Evolutionary conservation across 2,797 vertebrate species (phyloP), one percentile per base, ranked within the genome.

Genomic region (Hafferia zeledoni): DNA sequence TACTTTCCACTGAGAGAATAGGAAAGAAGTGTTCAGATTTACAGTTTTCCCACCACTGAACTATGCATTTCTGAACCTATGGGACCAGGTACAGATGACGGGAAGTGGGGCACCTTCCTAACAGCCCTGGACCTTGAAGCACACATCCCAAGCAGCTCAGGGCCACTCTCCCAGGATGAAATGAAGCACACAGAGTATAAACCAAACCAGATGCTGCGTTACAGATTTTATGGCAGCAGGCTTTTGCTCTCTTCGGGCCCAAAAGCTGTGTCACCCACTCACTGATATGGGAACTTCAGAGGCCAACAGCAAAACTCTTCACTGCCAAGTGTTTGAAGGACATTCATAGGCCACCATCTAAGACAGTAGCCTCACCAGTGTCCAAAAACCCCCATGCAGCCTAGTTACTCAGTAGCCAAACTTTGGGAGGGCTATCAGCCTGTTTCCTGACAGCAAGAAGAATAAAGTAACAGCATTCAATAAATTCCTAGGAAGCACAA

Each of bases 321-420:
- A 13, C 35, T 2, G 23, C 70, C 86, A 93, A 82, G 20, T 4
- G 2, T 83, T 83, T 92, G 88, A 94, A 90, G 78, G 83, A 84
- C 8, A 2, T 84, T 88, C 77, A 44, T 4, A 74, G 89, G 83
- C 95, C 88, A 94, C 85, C 91, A 64, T 91, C 87, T 93, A 95
- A 96, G 85, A 91, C 86, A 94, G 94, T 90, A 95, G 95, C 77
- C 70, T 89, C 64, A 74, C 20, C 50, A 83, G 57, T 84, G 85
- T 86, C 93, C 88, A 96, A 92, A 92, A 96, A 83, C 56, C 75
- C 83, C 81, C 94, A 87, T 90, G 90, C 49, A 94, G 90, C 39
- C 75, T 59, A 41, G 52, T 5, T 87, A 44, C 71, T 93, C 80
- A 74, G 94, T 87, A 96, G 94, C 87, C 88, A 94, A 46, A 83